Base-by-base conservation (phyloP, 2,888 invertebrate genomes). In the Aphrophora alni region DNA sequence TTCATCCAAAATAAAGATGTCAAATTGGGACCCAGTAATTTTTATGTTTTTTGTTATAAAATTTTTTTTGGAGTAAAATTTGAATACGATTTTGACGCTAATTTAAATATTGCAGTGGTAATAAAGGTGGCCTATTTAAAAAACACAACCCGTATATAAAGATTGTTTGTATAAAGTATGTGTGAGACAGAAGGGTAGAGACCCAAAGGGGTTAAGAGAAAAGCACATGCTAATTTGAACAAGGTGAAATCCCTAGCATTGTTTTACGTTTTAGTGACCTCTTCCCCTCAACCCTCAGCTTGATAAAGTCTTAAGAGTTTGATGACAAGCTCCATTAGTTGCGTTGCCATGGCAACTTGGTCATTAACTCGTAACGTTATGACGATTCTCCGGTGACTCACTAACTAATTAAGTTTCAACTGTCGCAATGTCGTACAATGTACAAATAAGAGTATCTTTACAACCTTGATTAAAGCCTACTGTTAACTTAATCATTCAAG, bases 351-450 rank as follows among this genome's bases (percentile, higher is more conserved):
- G 10, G 59, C 59, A 59, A 59, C 59, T 59, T 59, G 59, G 59
- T 59, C 59, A 59, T 59, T 59, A 59, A 21, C 59, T 59, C 59
- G 59, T 59, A 59, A 38, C 77, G 38, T 70, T 71, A 77, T 77
- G 77, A 71, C 77, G 77, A 77, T 38, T 77, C 77, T 70, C n/a
- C 26, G 77, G 69, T 26, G 71, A 77, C 70, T 77, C n/a, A 44
- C 38, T 68, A 21, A 28, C 76, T 77, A 77, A 77, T 77, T 77
- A 77, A 21, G 38, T 77, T 77, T 70, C 70, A 38, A 77, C 70
- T 33, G 71, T 44, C 77, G 7, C 71, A 21, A n/a, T 8, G 8
- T 33, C 8, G 33, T 33, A 33, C 33, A 33, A 33, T 5, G 33
- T 33, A 33, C 33, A 33, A 33, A 33, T 33, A 33, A 33, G 33